Evolutionary conservation across 2,113 vertebrate genomes (phyloP), one percentile per base, ranked within the genome.

Genomic region (Sphyrna mokarran): DNA sequence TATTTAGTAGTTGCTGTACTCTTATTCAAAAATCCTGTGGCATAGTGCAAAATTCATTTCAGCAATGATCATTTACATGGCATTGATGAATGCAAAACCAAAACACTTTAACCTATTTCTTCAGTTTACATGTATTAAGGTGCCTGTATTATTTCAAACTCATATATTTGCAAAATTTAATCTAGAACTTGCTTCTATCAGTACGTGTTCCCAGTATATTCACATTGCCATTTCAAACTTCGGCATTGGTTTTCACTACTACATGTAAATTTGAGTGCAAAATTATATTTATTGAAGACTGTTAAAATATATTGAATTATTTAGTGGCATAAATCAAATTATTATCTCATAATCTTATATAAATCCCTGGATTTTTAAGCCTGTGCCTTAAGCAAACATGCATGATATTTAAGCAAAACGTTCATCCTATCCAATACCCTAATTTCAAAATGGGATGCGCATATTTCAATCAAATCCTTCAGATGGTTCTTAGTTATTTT

Each of bases 251-350:
- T 66, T 93, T 6, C 14, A 37, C 0, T 13, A 13, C 76, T 37
- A 80, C 14, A n/a, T 93, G 63, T 43, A 93, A n/a, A 66, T 4
- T 22, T 63, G 63, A 37, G 61, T 61, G 2, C 33, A 22, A 18
- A 68, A 93, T 63, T 10, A 40, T 93, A 37, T 93, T 66, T 93
- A 63, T 66, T 66, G 61, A 66, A 93, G 89, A 22, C 1, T 66
- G n/a, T 68, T 93, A 18, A 93, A 66, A 93, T 20, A 93, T n/a
- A 16, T 93, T 93, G 89, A 93, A 93, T 93, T 93, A 68, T 66
- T 93, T 22, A 66, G 18, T n/a, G 63, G 54, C 29, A 37, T 63
- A n/a, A 37, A 68, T 93, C 89, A 93, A 68, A 93, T 66, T 20
- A 66, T 37, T 66, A 68, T 22, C 61, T 93, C 6, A 66, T 66